Percentiles rank a stretch among this genome's conserved stretches.
phyloP scores from a whole-genome alignment of 2,113 vertebrate genomes.

The Edolisoma coerulescens region DNA sequence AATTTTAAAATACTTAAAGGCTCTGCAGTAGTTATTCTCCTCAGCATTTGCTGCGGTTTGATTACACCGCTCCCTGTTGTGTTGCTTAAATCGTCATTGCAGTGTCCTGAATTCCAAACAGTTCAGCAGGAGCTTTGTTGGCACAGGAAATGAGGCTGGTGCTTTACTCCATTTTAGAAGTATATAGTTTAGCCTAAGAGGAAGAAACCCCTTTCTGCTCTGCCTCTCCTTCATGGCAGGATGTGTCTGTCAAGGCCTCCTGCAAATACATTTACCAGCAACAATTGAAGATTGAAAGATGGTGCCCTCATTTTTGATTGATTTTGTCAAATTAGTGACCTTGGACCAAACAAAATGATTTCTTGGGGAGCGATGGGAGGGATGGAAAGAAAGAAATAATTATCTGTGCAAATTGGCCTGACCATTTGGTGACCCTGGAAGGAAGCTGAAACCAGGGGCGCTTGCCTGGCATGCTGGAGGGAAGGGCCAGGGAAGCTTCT shows the following conservation, averaged over 20 bases:
- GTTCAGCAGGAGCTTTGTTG: conserved; percentile 1
- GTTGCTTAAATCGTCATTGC: neutral
- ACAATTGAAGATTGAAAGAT: neutral
- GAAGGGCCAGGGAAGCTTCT: neutral
- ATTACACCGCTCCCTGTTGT: neutral
- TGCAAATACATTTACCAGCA: neutral
- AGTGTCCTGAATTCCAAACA: conserved; percentile 34
- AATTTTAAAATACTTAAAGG: neutral
- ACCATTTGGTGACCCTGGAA: neutral
- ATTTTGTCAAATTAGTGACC: neutral
- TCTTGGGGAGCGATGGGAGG: neutral
- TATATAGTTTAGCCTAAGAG: neutral
- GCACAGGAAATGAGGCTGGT: neutral
- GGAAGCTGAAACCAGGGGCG: neutral
- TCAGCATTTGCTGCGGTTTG: neutral
- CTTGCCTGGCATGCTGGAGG: neutral
- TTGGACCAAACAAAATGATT: neutral
- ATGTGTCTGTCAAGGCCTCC: neutral
- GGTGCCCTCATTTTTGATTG: neutral
- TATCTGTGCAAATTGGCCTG: neutral
- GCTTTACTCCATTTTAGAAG: neutral
- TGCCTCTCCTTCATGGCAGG: neutral
- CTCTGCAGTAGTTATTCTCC: neutral
- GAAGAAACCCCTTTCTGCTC: neutral
- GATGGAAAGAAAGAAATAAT: neutral